Base-by-base conservation (phyloP, 2,797 vertebrate species). In the Dipus sagitta region DNA sequence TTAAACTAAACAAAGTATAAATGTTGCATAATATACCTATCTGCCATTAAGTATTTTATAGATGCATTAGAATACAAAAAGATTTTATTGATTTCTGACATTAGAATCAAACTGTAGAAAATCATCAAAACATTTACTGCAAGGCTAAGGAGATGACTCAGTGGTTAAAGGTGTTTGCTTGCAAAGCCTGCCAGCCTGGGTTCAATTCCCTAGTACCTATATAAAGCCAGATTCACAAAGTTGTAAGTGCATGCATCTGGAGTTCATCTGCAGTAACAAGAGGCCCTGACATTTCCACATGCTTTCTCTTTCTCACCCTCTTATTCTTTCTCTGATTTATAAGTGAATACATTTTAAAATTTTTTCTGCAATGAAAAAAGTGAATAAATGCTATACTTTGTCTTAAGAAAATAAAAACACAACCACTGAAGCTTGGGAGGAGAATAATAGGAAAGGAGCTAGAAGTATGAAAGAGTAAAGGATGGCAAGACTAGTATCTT, bases 321-420 rank as follows among this genome's bases (percentile, higher is more conserved):
- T 58, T 17, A 58, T 11, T 58, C 14, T 58, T 12, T 58, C 54
- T 58, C 54, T 13, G 54, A 58, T 58, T 14, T 14, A 58, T 17
- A 58, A 58, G 13, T 58, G 13, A 58, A 58, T 14, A 17, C 15
- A 58, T 58, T 58, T 58, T 58, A 15, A 3, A 58, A 58, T 75
- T 64, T 86, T 42, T 86, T 23, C 28, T 76, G 0, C 24, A 75
- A 65, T 76, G 64, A 65, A 21, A 76, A 60, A 64, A 65, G 1
- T 68, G 28, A 76, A 76, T 76, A 75, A 42, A 32, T 52, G 28
- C 75, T 60, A 76, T 42, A 75, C 75, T 12, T 86, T 74, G 21
- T 17, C 13, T 87, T n/a, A 75, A n/a, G 26, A 47, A 76, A 87
- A 87, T 47, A 76, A 87, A 87, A 87, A 13, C 58, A 84, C 60